Evolutionary conservation across 1,140 invertebrate species (phyloP).

Genomic region (Homalodisca vitripennis): DNA sequence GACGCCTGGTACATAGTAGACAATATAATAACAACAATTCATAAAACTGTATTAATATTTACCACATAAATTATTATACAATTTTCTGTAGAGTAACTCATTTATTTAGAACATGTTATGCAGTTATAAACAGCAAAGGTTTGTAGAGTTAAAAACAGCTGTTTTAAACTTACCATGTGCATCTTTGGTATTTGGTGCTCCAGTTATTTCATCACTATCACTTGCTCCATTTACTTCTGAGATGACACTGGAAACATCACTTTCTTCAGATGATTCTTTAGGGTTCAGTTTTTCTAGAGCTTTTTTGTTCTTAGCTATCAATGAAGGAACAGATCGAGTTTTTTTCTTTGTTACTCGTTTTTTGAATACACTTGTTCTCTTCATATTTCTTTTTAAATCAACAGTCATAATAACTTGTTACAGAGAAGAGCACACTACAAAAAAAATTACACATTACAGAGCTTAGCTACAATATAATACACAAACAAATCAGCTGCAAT

Average conservation of each 20-base stretch:
- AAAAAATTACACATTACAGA: too few species aligned
- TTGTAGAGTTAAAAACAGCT: neutral
- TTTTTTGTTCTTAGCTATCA: constrained; percentile 24
- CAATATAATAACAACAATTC: too few species aligned
- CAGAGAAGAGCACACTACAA: too few species aligned
- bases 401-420: constrained; percentile 3
- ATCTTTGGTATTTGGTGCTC: neutral
- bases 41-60: neutral
- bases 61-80: neutral
- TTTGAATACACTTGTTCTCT: constrained; percentile 20
- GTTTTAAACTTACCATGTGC: neutral
- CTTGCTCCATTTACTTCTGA: neutral
- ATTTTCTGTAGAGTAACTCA: neutral
- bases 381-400: constrained; percentile 8
- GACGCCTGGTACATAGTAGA: too few species aligned
- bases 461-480: too few species aligned
- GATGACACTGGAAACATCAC: neutral
- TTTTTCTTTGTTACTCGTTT: constrained; percentile 4
- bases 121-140: neutral
- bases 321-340: neutral
- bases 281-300: constrained; percentile 4
- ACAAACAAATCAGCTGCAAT: too few species aligned
- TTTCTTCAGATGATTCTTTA: neutral
- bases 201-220: neutral
- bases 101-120: neutral